A percentile compares a stretch with the other conserved stretches of the same genome.
Conservation (phyloP, 2,888 invertebrate genomes). For the Pachycephus smyrnensis region DNA sequence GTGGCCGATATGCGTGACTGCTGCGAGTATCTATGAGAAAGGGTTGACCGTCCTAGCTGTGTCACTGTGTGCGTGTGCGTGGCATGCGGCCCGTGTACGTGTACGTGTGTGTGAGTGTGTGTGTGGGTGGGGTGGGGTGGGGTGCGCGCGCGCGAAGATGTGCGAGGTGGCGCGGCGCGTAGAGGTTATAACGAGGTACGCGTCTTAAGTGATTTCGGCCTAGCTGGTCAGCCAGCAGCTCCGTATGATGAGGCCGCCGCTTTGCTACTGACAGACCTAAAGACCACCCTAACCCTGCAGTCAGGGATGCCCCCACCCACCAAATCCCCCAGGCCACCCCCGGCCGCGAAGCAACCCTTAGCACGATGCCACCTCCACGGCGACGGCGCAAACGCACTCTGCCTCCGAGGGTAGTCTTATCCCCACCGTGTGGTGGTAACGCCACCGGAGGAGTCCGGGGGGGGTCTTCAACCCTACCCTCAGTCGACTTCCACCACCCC, state of each 20-base stretch:
- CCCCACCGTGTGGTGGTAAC: constrained; percentile 53
- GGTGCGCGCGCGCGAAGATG: constrained; percentile 49
- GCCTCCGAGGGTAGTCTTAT: constrained; percentile 65
- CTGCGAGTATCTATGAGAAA: background rate
- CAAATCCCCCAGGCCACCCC: constrained; percentile 35
- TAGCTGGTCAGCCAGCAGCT: constrained; percentile 63
- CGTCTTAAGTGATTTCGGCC: constrained; percentile 65
- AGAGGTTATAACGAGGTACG: constrained; percentile 58
- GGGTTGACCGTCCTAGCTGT: background rate
- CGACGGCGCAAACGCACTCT: constrained; percentile 63
- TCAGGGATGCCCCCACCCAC: constrained; percentile 45
- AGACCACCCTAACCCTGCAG: constrained; percentile 66
- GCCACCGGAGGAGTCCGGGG: constrained; percentile 14
- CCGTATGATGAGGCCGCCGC: constrained; percentile 68
- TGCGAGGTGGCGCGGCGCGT: constrained; percentile 39
- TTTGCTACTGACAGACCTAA: constrained; percentile 65
- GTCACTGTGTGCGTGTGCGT: background rate
- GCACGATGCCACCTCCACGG: constrained; percentile 63
- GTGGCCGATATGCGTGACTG: background rate
- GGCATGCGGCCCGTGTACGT: constrained; percentile 15
- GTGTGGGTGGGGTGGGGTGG: constrained; percentile 33
- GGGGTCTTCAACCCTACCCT: constrained; percentile 34
- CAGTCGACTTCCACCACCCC: constrained; percentile 37
- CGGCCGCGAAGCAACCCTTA: constrained; percentile 59
- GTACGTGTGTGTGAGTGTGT: constrained; percentile 28